phyloP scores from a whole-genome alignment of 2,113 vertebrate species.

The Carettochelys insculpta region DNA sequence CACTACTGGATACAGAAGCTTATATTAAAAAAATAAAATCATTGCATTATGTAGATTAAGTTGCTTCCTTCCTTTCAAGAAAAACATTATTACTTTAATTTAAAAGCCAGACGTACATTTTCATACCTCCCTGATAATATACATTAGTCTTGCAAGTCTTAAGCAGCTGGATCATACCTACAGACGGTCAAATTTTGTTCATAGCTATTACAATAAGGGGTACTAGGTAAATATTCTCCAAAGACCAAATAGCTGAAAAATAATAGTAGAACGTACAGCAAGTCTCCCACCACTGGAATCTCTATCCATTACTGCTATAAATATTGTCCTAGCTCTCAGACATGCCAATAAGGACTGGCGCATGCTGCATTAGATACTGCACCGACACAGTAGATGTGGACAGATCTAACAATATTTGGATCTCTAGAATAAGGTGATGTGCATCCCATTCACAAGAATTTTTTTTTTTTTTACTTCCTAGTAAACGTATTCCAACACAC shows the following conservation, averaged over 20 bases:
- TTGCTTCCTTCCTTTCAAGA: constrained; percentile 24
- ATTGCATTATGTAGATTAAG: not conserved
- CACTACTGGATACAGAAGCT: not conserved
- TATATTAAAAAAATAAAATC: not conserved
- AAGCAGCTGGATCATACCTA: not conserved
- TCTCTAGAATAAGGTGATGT: not conserved
- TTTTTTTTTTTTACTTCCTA: not conserved
- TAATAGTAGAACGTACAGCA: not conserved
- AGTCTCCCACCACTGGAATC: not conserved
- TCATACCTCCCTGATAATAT: not conserved
- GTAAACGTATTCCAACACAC: not conserved
- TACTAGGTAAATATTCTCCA: not conserved
- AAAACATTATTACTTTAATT: constrained; percentile 30
- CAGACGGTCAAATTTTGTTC: not conserved
- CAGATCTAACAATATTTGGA: not conserved
- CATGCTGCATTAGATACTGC: no score
- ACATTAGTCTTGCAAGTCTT: not conserved
- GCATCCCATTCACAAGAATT: not conserved
- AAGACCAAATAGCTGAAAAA: not conserved
- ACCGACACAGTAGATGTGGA: not conserved
- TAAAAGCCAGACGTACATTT: not conserved
- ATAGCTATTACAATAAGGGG: not conserved
- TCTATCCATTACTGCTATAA: not conserved
- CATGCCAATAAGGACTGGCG: not conserved
- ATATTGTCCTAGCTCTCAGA: not conserved